Percentiles rank a stretch among this genome's conserved stretches.
Evolutionary conservation across 2,888 invertebrate genomes (phyloP).

Genomic region (Dugesia japonica): DNA sequence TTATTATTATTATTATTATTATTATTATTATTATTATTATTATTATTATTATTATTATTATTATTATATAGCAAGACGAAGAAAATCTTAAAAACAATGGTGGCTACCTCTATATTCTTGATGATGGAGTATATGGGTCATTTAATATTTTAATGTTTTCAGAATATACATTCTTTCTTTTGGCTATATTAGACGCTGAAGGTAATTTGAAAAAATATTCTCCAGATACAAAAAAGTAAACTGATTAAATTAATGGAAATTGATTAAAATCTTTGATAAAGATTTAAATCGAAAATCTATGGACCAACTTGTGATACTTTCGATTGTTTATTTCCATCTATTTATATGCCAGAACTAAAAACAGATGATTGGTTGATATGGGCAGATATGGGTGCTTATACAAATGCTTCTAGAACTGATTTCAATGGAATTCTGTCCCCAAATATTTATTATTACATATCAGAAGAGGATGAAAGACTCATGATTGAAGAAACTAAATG

Average conservation of each 20-base stretch:
- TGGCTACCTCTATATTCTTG: background rate
- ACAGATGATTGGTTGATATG: background rate
- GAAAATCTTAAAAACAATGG: background rate
- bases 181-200: background rate
- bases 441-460: conserved; percentile 9
- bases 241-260: background rate
- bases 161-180: background rate
- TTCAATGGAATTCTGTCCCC: background rate
- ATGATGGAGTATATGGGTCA: background rate
- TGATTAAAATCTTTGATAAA: background rate
- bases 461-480: background rate
- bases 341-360: background rate
- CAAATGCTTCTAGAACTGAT: background rate
- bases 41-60: background rate
- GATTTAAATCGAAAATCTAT: conserved; percentile 12
- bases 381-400: background rate
- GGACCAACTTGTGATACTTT: background rate
- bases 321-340: background rate
- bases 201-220: background rate
- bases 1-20: too few relatives aligned
- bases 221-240: background rate
- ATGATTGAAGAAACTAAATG: background rate
- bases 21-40: background rate
- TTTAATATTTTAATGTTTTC: conserved; percentile 12
- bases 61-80: background rate